Evolutionary conservation across 2,797 vertebrate genomes (phyloP).

Genomic region (Odontamblyopus lacepedii): DNA sequence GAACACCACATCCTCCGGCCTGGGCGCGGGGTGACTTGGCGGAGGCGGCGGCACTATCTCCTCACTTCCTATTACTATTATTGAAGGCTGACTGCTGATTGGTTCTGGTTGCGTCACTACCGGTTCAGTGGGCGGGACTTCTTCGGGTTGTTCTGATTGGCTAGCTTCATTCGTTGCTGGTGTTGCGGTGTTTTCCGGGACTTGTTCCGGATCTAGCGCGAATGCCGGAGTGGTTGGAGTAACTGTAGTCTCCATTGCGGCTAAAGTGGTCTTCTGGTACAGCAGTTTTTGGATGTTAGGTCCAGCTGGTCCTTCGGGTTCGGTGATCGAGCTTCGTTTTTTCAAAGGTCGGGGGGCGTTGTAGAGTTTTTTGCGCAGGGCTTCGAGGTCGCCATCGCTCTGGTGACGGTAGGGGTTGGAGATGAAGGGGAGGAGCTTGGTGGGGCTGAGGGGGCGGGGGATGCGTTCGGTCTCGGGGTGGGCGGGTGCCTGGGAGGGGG

Average conservation of each 20-base stretch:
- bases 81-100: conserved; percentile 17
- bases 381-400: conserved; percentile 93
- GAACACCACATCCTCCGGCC: conserved; percentile 67
- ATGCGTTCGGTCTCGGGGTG: conserved; percentile 84
- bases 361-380: conserved; percentile 90
- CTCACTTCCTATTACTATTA: conserved; percentile 47
- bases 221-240: conserved; percentile 66
- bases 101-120: conserved; percentile 33
- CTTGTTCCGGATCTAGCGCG: conserved; percentile 67
- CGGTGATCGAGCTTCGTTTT: conserved; percentile 98
- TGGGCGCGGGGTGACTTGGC: conserved; percentile 75
- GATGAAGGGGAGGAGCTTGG: conserved; percentile 94
- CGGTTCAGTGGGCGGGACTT: conserved; percentile 36
- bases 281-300: conserved; percentile 97
- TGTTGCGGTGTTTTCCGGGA: conserved; percentile 20
- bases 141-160: conserved; percentile 42
- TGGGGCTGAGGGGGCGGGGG: conserved; percentile 94
- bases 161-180: conserved; percentile 32
- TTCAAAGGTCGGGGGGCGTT: conserved; percentile 92
- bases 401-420: conserved; percentile 96
- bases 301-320: conserved; percentile 92
- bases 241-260: conserved; percentile 90
- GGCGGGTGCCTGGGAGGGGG: conserved; percentile 46
- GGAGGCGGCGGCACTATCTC: conserved; percentile 73
- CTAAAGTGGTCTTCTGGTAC: conserved; percentile 96